Evolutionary conservation across 30 jellyfish, hydroid and myxozoan genomes (phyloP), one percentile per base, ranked within the genome.

Genomic region (Clytia hemisphaerica): DNA sequence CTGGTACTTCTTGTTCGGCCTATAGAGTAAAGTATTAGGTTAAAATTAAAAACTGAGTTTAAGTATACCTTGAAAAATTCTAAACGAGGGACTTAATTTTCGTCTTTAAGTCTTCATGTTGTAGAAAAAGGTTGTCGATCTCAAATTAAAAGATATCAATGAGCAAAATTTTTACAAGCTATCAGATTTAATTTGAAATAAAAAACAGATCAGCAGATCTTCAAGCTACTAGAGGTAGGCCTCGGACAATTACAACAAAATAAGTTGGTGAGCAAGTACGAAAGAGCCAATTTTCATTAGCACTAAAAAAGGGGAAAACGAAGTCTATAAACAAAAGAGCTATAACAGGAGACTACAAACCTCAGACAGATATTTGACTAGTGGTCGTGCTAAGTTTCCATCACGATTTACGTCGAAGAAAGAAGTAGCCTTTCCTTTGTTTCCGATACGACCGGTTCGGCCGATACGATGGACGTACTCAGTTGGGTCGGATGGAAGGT

Each of bases 1-100:
- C 84, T 16, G 90, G 90, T 35, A 76, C 85, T n/a, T 5, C 47
- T 63, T 76, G 90, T 30, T 32, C 76, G 4, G 90, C 90, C 90
- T 76, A 16, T 24, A 9, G 12, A 21, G 7, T 12, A 51, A 21
- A 51, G 7, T 24, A 9, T 9, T 9, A 51, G 32, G 22, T 9
- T 9, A 51, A 9, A 51, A 51, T 12, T 21, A 7, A 7, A 12
- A 24, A 51, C 32, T 7, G 14, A 29, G 14, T 12, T n/a, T n/a
- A n/a, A n/a, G n/a, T n/a, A n/a, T n/a, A n/a, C n/a, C n/a, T n/a
- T n/a, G n/a, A n/a, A n/a, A 38, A 38, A 67, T 16, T 10, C 33
- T n/a, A 14, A 24, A 24, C 67, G 16, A 53, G 33, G 16, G 12
- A 24, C 14, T 24, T n/a, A 0, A 15, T 53, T 10, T 53, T 16